Evolutionary conservation across 2,797 vertebrate species (phyloP).

Genomic region (Neoniphon sammara): DNA sequence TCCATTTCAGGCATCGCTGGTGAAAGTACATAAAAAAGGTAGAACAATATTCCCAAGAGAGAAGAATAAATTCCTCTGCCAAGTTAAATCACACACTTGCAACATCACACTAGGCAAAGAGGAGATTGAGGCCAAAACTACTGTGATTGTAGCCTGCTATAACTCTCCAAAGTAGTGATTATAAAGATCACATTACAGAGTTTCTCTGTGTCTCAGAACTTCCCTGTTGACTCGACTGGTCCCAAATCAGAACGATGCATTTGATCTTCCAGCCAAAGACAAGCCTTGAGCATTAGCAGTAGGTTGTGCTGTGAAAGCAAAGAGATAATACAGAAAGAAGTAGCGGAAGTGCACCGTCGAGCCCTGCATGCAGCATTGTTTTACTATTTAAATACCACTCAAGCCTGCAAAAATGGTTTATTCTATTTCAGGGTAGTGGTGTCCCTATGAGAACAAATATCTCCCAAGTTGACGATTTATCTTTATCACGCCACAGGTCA

Average conservation of each 20-base stretch:
- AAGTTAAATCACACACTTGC: conserved; percentile 17
- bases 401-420: conserved; percentile 47
- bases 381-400: conserved; percentile 40
- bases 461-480: conserved; percentile 56
- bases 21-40: conserved; percentile 5
- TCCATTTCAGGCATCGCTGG: conserved; percentile 15
- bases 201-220: conserved; percentile 42
- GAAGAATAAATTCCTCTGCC: not conserved
- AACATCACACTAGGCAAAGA: not conserved
- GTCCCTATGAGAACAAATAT: conserved; percentile 46
- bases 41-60: conserved; percentile 15
- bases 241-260: conserved; percentile 44
- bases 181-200: conserved; percentile 46
- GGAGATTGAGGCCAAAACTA: not conserved
- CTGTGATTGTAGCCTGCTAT: conserved; percentile 22
- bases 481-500: conserved; percentile 72
- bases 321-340: conserved; percentile 11
- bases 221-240: conserved; percentile 36
- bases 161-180: conserved; percentile 35
- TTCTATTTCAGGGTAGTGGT: conserved; percentile 43
- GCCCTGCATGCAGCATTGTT: conserved; percentile 36
- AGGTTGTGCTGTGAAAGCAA: conserved; percentile 30
- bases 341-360: conserved; percentile 13
- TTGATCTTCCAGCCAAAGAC: conserved; percentile 48
- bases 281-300: conserved; percentile 25